Base-by-base conservation (phyloP, 2,113 vertebrate species). In the Neodon shergylaensis region DNA sequence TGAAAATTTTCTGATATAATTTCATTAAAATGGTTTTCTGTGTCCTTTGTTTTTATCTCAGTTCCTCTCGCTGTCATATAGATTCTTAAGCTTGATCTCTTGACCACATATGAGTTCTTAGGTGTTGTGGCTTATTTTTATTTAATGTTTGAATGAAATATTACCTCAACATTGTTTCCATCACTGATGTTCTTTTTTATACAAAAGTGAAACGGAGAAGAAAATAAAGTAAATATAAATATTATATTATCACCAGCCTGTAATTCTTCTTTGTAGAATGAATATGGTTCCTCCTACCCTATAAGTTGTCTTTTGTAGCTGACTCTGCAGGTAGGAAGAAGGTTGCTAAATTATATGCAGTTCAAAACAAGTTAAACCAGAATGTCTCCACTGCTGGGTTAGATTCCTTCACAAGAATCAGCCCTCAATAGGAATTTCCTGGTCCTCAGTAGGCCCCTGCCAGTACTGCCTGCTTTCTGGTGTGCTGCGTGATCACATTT, bases 311-410 rank as follows among this genome's bases (percentile, higher is more conserved):
- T 73, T 88, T 72, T 72, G 36, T 73, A 73, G 49, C 49, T 88
- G 66, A 54, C 49, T 54, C 47, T 54, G 68, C 86, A 88, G 36
- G 24, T 72, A 72, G 47, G 68, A 58, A 73, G 36, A 58, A 73
- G 36, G 68, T 52, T 88, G 21, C 36, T 58, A 73, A n/a, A 39
- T 73, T 73, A 9, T 73, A 88, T 42, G 49, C 68, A 73, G 68
- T 54, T 73, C 47, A 58, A 88, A 88, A 88, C 86, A 73, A 88
- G 86, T 73, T 88, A 73, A 54, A 73, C 68, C 68, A 58, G 68
- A 88, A 73, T 88, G 49, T 88, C 36, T 54, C 36, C n/a, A n/a
- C 86, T 88, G 86, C 24, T 28, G 33, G 47, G 47, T 73, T 39
- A 73, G 49, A 88, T 88, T 88, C 68, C 85, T 73, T 68, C 49